These are phyloP conservation scores for Tapirus terrestris DNA, from an alignment of 2,113 vertebrate genomes.

Conservation along the genomic window DNA sequence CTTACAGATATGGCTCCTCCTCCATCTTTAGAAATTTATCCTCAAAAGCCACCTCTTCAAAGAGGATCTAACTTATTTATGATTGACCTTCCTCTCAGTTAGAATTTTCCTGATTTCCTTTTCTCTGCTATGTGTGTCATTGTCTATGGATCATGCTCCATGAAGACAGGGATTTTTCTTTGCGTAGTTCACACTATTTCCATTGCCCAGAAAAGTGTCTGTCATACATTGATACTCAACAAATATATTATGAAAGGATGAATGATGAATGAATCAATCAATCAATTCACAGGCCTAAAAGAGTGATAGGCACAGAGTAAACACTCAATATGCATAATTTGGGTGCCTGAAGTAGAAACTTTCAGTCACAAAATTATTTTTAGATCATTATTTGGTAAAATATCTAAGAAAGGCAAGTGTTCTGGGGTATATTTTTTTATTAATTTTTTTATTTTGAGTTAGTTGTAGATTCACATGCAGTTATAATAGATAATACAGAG, in stretches of 20 bases:
- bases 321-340: neutral
- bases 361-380: neutral
- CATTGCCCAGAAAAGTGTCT: neutral
- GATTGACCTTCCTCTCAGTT: neutral
- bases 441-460: neutral
- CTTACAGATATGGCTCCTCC: neutral
- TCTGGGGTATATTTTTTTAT: neutral
- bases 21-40: neutral
- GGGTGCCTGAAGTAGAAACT: neutral
- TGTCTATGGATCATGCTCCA: neutral
- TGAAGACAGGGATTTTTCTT: neutral
- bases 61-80: neutral
- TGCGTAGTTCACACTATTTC: neutral
- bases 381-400: neutral
- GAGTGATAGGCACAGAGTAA: neutral
- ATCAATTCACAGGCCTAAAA: neutral
- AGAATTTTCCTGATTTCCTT: constrained; percentile 22
- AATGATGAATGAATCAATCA: neutral
- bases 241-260: neutral
- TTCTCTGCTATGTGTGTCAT: neutral
- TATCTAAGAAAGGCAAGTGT: neutral
- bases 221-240: neutral
- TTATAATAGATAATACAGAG: neutral
- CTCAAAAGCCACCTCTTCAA: neutral
- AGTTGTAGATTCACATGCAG: neutral